Evolutionary conservation across 64 coral and sea anemone genomes (phyloP).

Genomic region (Stichodactyla mertensii): DNA sequence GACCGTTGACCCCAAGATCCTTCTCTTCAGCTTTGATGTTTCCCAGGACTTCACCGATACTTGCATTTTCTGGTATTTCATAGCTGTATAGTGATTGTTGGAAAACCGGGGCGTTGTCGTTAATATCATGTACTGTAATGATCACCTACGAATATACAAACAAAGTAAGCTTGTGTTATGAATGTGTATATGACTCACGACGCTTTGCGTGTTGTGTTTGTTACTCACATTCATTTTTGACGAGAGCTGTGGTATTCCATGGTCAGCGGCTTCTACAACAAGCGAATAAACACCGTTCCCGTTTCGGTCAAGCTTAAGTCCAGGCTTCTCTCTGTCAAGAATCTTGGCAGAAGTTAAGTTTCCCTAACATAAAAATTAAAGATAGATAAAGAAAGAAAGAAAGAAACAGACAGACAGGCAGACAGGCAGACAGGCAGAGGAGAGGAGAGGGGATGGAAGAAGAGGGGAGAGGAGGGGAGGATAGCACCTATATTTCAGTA

Average conservation of each 20-base stretch:
- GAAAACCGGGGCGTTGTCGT: conserved; percentile 25
- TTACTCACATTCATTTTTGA: conserved; percentile 3
- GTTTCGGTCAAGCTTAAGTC: conserved; percentile 1
- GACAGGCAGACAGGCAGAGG: neutral
- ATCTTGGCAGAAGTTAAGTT: neutral
- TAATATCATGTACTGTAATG: conserved; percentile 1
- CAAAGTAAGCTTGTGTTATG: too few relatives aligned
- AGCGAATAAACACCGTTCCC: conserved; percentile 8
- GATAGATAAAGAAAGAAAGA: neutral
- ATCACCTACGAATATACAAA: neutral
- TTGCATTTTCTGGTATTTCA: conserved; percentile 9
- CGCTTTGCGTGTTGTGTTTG: neutral
- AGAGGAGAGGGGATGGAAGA: neutral
- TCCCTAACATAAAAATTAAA: neutral
- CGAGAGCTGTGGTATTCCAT: neutral
- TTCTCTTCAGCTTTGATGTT: conserved; percentile 8
- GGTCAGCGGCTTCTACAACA: conserved; percentile 24
- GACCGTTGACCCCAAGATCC: neutral
- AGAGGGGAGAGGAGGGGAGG: too few relatives aligned
- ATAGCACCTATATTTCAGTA: too few relatives aligned
- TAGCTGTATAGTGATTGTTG: neutral
- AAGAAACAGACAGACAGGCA: neutral
- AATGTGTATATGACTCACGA: too few relatives aligned
- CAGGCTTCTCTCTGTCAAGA: conserved; percentile 1
- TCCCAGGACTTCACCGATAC: neutral